Evolutionary conservation across 2,797 vertebrate genomes (phyloP).

Genomic region (Sebastes trivittatus): DNA sequence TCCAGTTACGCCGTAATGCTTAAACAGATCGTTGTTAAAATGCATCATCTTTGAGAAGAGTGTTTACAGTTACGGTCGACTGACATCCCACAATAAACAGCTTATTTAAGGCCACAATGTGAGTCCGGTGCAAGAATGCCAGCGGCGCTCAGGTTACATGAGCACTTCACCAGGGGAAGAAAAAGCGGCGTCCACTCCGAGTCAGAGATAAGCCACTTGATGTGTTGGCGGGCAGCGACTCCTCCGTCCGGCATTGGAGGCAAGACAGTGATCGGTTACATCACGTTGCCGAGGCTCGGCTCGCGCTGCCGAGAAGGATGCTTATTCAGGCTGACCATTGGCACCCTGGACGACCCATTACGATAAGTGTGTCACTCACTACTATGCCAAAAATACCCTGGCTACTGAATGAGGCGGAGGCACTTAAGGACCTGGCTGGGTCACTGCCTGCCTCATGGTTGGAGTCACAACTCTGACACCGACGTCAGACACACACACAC

Average conservation of each 20-base stretch:
- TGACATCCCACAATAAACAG: neutral
- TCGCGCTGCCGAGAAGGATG: conserved; percentile 38
- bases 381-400: conserved; percentile 68
- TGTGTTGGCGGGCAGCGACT: conserved; percentile 10
- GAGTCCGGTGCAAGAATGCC: conserved; percentile 13
- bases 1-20: neutral
- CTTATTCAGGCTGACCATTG: conserved; percentile 64
- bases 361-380: conserved; percentile 72
- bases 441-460: conserved; percentile 59
- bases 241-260: conserved; percentile 8
- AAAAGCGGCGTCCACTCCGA: neutral
- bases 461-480: conserved; percentile 51
- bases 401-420: conserved; percentile 60
- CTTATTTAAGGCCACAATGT: conserved; percentile 5
- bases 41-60: neutral
- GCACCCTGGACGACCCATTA: conserved; percentile 66
- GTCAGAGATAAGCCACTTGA: conserved; percentile 38
- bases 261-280: conserved; percentile 36
- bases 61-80: conserved; percentile 16
- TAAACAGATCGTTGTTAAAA: neutral
- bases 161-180: conserved; percentile 14
- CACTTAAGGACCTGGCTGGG: conserved; percentile 70
- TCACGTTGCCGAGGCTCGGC: conserved; percentile 20
- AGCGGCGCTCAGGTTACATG: conserved; percentile 29
- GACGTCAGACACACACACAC: conserved; percentile 5